Base-by-base conservation (phyloP, 2,888 invertebrate species). In the Drosophila formosana region DNA sequence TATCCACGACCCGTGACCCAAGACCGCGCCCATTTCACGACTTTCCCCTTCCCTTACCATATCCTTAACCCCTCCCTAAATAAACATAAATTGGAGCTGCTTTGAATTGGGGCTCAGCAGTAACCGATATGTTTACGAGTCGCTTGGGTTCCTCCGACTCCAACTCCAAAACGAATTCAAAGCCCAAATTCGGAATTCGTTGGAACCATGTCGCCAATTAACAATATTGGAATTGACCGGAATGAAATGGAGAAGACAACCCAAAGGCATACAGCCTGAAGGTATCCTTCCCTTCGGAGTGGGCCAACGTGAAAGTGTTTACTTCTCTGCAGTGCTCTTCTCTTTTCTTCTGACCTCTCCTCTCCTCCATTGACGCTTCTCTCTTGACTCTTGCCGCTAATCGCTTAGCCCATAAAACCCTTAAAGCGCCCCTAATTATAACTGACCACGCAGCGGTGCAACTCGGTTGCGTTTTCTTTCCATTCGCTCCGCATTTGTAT, bases 361-460 rank as follows among this genome's bases (percentile, higher is more conserved):
- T 30, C 30, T 30, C 7, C 30, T 30, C 30, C 6, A 4, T 18
- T 2, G 18, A 34, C 37, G n/a, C 53, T 37, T 56, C 25, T 37
- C 56, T 37, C 46, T 49, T 53, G 47, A 43, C 56, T 53, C 74
- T 74, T 61, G 63, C 61, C 68, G 78, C 66, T 89, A 89, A 89
- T 85, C 85, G 89, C 71, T 72, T 52, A 45, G 61, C 63, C 80
- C 83, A 72, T 82, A 82, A 89, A 83, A 66, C 80, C 71, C 68
- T 60, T 65, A 74, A 78, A 72, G 69, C 64, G 66, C 49, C 56
- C 75, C 86, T 89, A 89, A 90, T 90, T 90, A 88, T 76, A 78
- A 81, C 79, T 90, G 88, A 90, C 90, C 90, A 89, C 89, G 89
- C 90, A 86, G 89, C 72, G 78, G 69, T 81, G 72, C 71, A 78